Percentiles rank a stretch among this genome's conserved stretches.
phyloP scores from a whole-genome alignment of 1,140 invertebrate species.

The Magallana ariakensis region DNA sequence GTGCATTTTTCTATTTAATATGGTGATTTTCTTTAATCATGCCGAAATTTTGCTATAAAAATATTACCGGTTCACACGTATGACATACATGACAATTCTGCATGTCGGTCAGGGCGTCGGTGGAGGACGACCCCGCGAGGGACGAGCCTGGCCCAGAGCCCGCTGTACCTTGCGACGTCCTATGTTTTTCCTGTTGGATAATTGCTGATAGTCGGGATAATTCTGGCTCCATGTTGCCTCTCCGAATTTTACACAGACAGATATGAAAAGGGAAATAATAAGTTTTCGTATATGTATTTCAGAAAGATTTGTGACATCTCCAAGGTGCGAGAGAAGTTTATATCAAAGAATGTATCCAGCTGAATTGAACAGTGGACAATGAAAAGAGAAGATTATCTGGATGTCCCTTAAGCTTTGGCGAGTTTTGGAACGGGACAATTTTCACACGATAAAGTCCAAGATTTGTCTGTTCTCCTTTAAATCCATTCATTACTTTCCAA shows the following conservation, averaged over 20 bases:
- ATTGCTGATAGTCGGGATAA: conserved; percentile 6
- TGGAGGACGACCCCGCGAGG: neutral
- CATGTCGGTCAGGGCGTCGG: conserved; percentile 45
- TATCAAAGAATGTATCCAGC: neutral
- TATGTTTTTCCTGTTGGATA: conserved; percentile 41
- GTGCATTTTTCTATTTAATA: too few species aligned
- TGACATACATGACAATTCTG: neutral
- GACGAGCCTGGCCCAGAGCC: conserved; percentile 46
- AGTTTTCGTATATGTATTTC: neutral
- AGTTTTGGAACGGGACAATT: too few species aligned
- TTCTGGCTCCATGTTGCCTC: neutral
- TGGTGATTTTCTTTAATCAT: too few species aligned
- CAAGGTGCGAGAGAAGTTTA: neutral
- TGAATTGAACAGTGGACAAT: neutral
- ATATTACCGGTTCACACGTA: too few species aligned
- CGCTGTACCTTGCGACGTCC: conserved; percentile 46
- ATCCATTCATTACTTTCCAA: too few species aligned
- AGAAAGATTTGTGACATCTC: neutral
- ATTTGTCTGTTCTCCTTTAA: too few species aligned
- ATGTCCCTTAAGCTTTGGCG: neutral
- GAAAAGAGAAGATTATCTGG: neutral
- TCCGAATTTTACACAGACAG: too few species aligned
- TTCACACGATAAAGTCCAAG: too few species aligned
- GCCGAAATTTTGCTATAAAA: too few species aligned
- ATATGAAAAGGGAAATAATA: neutral